These are phyloP conservation scores for Heteromurus nitidus DNA, from an alignment of 2,888 invertebrate genomes.

Conservation along the genomic window DNA sequence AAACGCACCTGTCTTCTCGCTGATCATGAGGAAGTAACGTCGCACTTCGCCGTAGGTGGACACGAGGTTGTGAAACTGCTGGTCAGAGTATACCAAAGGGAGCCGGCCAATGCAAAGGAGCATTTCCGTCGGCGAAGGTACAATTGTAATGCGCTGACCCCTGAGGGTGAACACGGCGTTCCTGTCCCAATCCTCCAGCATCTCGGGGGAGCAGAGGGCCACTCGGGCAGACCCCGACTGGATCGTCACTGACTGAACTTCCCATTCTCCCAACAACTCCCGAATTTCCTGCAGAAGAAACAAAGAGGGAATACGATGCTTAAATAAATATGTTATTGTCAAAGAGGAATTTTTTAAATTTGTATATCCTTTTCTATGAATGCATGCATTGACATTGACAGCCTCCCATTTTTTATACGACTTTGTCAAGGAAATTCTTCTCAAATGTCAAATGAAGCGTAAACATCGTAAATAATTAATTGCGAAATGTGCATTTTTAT, in stretches of 20 bases:
- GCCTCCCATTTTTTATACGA: background rate
- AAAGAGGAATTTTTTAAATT: background rate
- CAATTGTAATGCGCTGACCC: constrained; percentile 76
- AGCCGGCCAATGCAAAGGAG: constrained; percentile 78
- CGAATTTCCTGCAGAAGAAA: constrained; percentile 74
- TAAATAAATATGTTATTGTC: too few relatives aligned
- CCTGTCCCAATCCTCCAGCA: constrained; percentile 76
- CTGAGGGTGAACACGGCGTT: constrained; percentile 75
- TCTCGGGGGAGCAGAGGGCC: constrained; percentile 75
- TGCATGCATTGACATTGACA: background rate
- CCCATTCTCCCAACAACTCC: constrained; percentile 75
- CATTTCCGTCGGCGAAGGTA: constrained; percentile 76
- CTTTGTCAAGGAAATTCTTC: background rate
- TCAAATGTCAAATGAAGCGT: background rate
- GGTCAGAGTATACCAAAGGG: constrained; percentile 76
- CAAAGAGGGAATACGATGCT: too few relatives aligned
- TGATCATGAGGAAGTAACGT: constrained; percentile 77
- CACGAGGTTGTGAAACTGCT: constrained; percentile 77
- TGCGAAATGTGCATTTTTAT: too few relatives aligned
- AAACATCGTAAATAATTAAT: background rate
- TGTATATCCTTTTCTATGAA: background rate
- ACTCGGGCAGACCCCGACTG: constrained; percentile 75
- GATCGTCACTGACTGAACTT: constrained; percentile 75
- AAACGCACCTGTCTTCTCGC: constrained; percentile 76
- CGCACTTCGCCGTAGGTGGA: constrained; percentile 76